Base-by-base conservation (phyloP, 2,797 vertebrate species). In the Remorina albescens region DNA sequence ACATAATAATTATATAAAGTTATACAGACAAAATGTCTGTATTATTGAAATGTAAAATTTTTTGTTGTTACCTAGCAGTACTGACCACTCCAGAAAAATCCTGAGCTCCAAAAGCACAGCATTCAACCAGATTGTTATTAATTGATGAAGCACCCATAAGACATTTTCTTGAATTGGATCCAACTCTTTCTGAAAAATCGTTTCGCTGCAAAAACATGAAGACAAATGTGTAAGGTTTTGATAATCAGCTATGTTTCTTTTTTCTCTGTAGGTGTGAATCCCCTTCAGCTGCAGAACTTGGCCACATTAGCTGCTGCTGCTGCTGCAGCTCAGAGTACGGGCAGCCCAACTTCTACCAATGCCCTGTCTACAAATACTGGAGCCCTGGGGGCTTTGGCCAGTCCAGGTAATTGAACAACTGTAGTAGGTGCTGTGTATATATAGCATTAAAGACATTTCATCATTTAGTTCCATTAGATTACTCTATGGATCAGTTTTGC, bases 221-320 rank as follows among this genome's bases (percentile, higher is more conserved):
- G 44, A 26, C 36, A 36, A 21, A 51, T 42, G 37, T 76, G 49
- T 9, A 44, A 1, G 37, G 34, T n/a, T 53, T 73, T 78, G n/a
- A 64, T 77, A 16, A 73, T 74, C 23, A 37, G 8, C n/a, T 49
- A n/a, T 74, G n/a, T 81, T 26, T 75, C 36, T 84, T 56, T 6
- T 34, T 34, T 68, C 58, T 61, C 71, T 49, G 2, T 88, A 93
- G 96, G 97, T 90, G 96, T 98, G 95, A 99, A 97, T 91, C 96
- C 96, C 88, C 95, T 98, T 89, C 97, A 99, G 61, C 93, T 99
- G 90, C 97, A 99, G 95, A 98, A 98, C 90, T 92, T 98, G 95
- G 97, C 97, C 80, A 97, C 97, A 32, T 85, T 98, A 93, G 97
- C 97, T 62, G 97, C 97, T 0, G 97, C 97, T 8, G 97, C 97